Percentiles rank a stretch among this genome's conserved stretches.
phyloP scores from a whole-genome alignment of 2,888 invertebrate species.

The Acronicta alni region DNA sequence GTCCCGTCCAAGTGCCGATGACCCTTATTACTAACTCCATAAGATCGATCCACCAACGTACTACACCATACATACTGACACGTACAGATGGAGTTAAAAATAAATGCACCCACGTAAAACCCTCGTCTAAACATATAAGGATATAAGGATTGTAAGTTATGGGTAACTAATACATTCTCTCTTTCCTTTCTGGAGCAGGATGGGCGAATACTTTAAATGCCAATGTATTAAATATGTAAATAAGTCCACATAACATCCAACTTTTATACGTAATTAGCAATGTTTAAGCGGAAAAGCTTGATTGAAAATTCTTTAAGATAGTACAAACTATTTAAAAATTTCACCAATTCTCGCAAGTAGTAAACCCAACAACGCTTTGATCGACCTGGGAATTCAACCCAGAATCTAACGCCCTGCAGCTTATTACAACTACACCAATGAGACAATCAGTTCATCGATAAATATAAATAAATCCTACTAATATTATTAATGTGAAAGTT shows the following conservation, averaged over 20 bases:
- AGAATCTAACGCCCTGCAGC: too few species aligned
- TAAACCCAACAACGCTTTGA: too few species aligned
- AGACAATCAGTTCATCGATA: too few species aligned
- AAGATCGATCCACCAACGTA: too few species aligned
- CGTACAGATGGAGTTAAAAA: conserved; percentile 5
- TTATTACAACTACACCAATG: too few species aligned
- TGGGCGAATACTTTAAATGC: conserved; percentile 25
- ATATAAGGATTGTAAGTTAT: conserved; percentile 17
- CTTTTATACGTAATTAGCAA: conserved; percentile 5
- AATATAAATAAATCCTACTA: too few species aligned
- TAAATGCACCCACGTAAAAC: conserved; percentile 6
- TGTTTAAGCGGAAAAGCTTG: neutral
- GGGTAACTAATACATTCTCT: conserved; percentile 25
- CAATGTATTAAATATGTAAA: conserved; percentile 12
- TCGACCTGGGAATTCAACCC: too few species aligned
- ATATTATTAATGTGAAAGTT: too few species aligned
- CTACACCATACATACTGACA: too few species aligned
- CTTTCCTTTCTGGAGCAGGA: conserved; percentile 19
- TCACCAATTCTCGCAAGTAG: neutral
- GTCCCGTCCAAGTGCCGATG: too few species aligned
- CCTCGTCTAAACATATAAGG: conserved; percentile 16
- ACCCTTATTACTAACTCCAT: too few species aligned
- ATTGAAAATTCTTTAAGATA: too few species aligned
- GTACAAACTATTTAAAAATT: conserved; percentile 2
- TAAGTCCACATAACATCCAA: conserved; percentile 7